Conservation (phyloP, 2,797 vertebrate species). For the Chaenodraco wilsoni region DNA sequence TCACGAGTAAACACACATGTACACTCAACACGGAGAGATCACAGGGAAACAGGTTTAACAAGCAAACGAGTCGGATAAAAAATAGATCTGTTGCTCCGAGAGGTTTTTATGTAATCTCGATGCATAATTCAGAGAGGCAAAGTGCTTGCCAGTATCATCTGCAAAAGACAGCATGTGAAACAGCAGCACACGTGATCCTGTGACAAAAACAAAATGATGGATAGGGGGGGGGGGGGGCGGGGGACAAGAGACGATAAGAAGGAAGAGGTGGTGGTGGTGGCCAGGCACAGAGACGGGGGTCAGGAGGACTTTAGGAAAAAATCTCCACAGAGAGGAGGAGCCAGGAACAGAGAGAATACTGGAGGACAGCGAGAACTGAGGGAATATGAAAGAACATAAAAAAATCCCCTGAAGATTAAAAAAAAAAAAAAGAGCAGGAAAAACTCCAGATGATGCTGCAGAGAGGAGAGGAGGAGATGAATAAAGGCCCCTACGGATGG, state of each 20-base stretch:
- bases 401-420: constrained; percentile 51
- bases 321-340: constrained; percentile 31
- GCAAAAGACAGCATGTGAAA: constrained; percentile 59
- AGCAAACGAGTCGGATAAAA: constrained; percentile 78
- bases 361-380: constrained; percentile 67
- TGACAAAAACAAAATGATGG: constrained; percentile 32
- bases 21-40: constrained; percentile 48
- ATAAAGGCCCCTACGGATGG: constrained; percentile 49
- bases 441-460: constrained; percentile 64
- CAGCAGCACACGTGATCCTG: constrained; percentile 37
- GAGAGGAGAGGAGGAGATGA: constrained; percentile 58
- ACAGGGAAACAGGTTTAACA: constrained; percentile 72
- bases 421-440: constrained; percentile 26
- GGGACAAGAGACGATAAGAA: constrained; percentile 33
- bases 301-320: constrained; percentile 49
- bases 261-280: constrained; percentile 45
- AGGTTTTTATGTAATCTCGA: constrained; percentile 77
- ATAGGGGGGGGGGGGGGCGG: not conserved
- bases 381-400: constrained; percentile 73
- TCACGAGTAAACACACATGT: not conserved
- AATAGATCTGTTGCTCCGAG: constrained; percentile 78
- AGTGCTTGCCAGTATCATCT: constrained; percentile 76
- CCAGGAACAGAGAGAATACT: constrained; percentile 66
- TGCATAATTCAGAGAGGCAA: constrained; percentile 82
- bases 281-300: constrained; percentile 32